These are phyloP conservation scores for Campylorhamphus procurvoides DNA, from an alignment of 2,113 vertebrate species.

Conservation along the genomic window DNA sequence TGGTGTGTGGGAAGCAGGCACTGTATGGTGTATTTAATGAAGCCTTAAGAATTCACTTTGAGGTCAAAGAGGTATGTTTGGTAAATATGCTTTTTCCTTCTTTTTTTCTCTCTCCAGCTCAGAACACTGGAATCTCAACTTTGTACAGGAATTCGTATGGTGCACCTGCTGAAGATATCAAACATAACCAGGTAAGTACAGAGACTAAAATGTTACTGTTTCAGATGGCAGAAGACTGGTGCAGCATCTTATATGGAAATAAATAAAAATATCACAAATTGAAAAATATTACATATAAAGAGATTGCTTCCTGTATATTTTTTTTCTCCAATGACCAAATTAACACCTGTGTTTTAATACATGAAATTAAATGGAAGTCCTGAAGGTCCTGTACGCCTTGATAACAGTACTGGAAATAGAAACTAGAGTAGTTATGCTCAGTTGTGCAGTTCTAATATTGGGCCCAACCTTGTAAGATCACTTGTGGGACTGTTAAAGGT, in stretches of 20 bases:
- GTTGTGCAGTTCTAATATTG: background rate
- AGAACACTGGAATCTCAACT: conserved; percentile 92
- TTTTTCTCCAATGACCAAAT: background rate
- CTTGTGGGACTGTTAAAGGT: background rate
- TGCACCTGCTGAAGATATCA: conserved; percentile 91
- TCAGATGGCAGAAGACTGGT: background rate
- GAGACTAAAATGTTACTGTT: background rate
- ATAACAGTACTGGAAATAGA: background rate
- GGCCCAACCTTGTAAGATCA: background rate
- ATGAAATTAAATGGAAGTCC: background rate
- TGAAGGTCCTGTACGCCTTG: background rate
- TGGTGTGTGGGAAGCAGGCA: background rate
- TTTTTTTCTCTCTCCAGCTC: conserved; percentile 76
- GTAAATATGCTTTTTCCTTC: conserved; percentile 37
- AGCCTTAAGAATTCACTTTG: background rate
- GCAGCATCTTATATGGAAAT: background rate
- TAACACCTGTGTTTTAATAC: background rate
- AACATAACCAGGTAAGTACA: conserved; percentile 90
- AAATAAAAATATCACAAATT: background rate
- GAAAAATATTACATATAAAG: background rate
- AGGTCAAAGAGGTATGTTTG: background rate
- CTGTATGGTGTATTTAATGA: background rate
- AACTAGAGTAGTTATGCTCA: background rate
- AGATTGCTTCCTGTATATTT: background rate
- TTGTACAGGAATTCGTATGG: conserved; percentile 97